Conservation (phyloP, 2,888 invertebrate genomes). For the Eupithecia dodoneata region DNA sequence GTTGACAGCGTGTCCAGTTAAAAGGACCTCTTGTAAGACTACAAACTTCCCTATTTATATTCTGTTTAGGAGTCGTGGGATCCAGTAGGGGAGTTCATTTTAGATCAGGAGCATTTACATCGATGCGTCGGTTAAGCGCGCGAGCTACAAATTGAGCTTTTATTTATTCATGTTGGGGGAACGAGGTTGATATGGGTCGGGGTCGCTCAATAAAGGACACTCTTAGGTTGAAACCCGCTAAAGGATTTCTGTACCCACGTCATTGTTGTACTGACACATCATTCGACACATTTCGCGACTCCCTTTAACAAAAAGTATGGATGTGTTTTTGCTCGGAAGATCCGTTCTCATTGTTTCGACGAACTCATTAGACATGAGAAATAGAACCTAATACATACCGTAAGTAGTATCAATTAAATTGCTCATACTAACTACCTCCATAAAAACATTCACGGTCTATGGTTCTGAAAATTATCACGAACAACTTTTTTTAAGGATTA, state of each 20-base stretch:
- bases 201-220: constrained; percentile 77
- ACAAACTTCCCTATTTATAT: constrained; percentile 41
- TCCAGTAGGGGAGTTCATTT: constrained; percentile 61
- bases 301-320: constrained; percentile 36
- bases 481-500: constrained; percentile 31
- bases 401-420: constrained; percentile 32
- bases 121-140: constrained; percentile 72
- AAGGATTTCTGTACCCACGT: constrained; percentile 60
- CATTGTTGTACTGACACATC: constrained; percentile 56
- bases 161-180: constrained; percentile 81
- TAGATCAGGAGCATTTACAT: constrained; percentile 65
- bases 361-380: constrained; percentile 22
- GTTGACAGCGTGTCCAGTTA: constrained; percentile 54
- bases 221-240: constrained; percentile 62
- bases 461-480: constrained; percentile 27
- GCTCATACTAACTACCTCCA: constrained; percentile 19
- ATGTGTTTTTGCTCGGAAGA: constrained; percentile 16
- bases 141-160: constrained; percentile 80
- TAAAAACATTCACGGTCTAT: constrained; percentile 37
- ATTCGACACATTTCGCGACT: constrained; percentile 53
- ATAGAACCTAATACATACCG: constrained; percentile 15
- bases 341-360: constrained; percentile 16
- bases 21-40: constrained; percentile 50
- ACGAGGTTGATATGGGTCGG: constrained; percentile 79
- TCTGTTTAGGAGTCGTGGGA: constrained; percentile 47